Percentiles rank a stretch among this genome's conserved stretches.
Evolutionary conservation across 2,113 vertebrate species (phyloP).

Genomic region (Speoplatyrhinus poulsoni): DNA sequence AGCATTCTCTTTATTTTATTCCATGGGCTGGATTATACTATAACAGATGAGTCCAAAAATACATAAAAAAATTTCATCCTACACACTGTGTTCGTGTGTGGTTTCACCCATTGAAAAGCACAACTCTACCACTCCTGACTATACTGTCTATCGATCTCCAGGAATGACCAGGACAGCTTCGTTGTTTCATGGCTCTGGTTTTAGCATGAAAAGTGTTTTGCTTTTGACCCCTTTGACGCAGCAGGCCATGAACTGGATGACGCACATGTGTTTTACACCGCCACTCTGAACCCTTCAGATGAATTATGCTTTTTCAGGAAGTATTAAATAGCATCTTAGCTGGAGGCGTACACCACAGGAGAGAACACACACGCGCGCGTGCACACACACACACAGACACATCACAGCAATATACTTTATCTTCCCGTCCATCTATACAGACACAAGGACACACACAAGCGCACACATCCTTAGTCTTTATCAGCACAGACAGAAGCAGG

Average conservation of each 20-base stretch:
- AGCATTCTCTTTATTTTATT: no score
- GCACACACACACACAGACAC: slow-evolving; percentile 19
- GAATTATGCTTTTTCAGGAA: slow-evolving; percentile 65
- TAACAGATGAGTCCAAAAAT: no score
- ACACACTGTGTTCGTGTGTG: no score
- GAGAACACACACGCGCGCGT: slow-evolving; percentile 23
- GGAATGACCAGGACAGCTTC: slow-evolving; percentile 49
- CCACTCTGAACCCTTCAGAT: slow-evolving; percentile 60
- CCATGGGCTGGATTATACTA: no score
- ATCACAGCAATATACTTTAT: slow-evolving; percentile 21
- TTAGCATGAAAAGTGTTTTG: slow-evolving; percentile 65
- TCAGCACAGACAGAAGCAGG: slow-evolving; percentile 38
- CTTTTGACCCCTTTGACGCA: slow-evolving; percentile 62
- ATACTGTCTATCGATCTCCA: slow-evolving; percentile 35
- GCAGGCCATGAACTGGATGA: slow-evolving; percentile 64
- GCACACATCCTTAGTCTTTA: background rate
- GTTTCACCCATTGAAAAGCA: no score
- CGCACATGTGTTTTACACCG: slow-evolving; percentile 74
- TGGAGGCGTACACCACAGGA: slow-evolving; percentile 3
- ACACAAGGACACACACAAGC: slow-evolving; percentile 30
- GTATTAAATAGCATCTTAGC: slow-evolving; percentile 53
- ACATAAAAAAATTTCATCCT: no score
- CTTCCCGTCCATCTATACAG: slow-evolving; percentile 4
- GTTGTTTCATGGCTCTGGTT: slow-evolving; percentile 50
- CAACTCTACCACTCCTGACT: no score